These are phyloP conservation scores for Passer domesticus DNA, from an alignment of 2,113 vertebrate genomes.

Conservation along the genomic window DNA sequence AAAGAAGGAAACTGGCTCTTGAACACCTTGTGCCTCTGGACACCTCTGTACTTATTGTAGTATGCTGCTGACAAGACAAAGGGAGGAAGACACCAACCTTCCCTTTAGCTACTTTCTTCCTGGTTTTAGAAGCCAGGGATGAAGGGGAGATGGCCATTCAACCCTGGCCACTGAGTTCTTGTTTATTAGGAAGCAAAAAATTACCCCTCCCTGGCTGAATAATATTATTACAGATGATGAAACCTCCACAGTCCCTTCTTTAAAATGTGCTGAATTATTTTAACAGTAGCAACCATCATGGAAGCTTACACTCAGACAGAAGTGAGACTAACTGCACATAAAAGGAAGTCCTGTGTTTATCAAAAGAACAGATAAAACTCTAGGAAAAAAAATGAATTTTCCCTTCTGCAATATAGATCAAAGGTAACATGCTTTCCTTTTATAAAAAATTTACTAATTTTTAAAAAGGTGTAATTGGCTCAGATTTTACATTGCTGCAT, in stretches of 20 bases:
- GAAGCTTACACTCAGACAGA: background rate
- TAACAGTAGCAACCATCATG: background rate
- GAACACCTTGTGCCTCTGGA: background rate
- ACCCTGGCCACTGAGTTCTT: background rate
- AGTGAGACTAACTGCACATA: background rate
- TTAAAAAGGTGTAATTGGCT: background rate
- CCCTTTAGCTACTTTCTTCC: background rate
- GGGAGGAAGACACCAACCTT: background rate
- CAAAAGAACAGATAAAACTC: background rate
- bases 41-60: background rate
- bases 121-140: background rate
- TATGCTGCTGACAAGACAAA: background rate
- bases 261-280: background rate
- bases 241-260: background rate
- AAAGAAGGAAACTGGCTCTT: background rate
- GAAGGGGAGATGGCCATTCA: background rate
- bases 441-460: background rate
- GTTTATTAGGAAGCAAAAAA: background rate
- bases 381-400: background rate
- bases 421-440: background rate
- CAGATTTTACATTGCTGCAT: background rate
- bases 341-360: slow-evolving; percentile 10
- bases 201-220: background rate
- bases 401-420: background rate
- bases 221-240: background rate